Base-by-base conservation (phyloP, 1,140 invertebrate genomes). In the Anagrus nilaparvatae region DNA sequence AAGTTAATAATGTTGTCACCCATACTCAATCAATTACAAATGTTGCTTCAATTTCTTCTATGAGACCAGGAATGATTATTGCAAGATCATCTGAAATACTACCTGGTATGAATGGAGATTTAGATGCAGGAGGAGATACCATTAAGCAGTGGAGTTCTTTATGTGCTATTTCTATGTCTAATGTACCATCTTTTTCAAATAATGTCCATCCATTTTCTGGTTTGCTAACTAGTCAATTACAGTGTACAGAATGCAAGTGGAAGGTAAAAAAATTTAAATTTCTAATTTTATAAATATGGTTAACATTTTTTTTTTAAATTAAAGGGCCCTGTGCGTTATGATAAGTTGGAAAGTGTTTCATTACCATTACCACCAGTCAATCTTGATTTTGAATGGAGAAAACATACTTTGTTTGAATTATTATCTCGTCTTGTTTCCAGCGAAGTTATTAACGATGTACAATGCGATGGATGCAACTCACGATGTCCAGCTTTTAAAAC, bases 291-390 rank as follows among this genome's bases (percentile, higher is more conserved):
- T 47, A 20, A 40, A 52, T 13, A 40, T 23, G n/a, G n/a, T n/a
- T n/a, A 41, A 21, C 24, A 49, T 25, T 33, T 32, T 25, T 32
- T 25, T 35, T 36, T 29, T 40, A 32, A 43, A 40, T 29, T 58
- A 33, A 63, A 86, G 77, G 84, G 84, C 51, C 78, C 85, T 0
- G 79, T 93, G 9, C 79, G 81, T 13, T 91, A 90, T 59, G 89
- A 94, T 58, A 87, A 87, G 56, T 88, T 92, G 56, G 87, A 93
- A 60, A 88, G 83, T 55, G 70, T 95, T 14, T 88, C 87, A 0
- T 61, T 95, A 16, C 74, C 74, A 35, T 58, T 89, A 29, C 84
- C 84, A 19, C 61, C 71, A n/a, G 60, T 63, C 16, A 68, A 65
- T 27, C 59, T 69, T 48, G 59, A 64, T 50, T 56, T 73, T 53